phyloP scores from a whole-genome alignment of 2,113 vertebrate species.

The Psittacula cyanocephala region DNA sequence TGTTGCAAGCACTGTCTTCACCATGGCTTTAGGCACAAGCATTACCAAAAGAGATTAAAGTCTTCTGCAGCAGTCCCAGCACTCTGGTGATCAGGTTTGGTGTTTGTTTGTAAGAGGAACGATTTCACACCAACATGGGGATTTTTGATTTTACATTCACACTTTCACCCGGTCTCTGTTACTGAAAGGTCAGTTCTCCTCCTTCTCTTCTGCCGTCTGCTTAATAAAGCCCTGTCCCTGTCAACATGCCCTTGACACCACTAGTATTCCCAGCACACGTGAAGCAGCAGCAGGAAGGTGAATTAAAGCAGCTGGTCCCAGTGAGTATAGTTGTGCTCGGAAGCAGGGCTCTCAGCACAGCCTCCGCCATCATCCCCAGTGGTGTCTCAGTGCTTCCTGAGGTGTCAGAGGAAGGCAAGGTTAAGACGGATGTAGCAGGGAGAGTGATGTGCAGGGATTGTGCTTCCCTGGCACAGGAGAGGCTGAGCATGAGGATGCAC shows the following conservation, averaged over 20 bases:
- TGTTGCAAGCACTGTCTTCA: neutral
- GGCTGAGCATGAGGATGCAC: neutral
- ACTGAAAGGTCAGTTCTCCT: neutral
- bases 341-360: neutral
- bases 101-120: neutral
- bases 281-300: neutral
- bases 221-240: neutral
- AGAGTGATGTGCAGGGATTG: neutral
- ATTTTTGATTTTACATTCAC: neutral
- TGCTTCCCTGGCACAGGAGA: neutral
- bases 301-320: neutral
- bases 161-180: neutral
- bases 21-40: neutral
- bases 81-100: neutral
- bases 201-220: neutral
- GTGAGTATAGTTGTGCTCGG: rapidly evolving
- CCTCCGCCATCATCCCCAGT: rapidly evolving
- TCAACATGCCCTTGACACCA: neutral
- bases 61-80: neutral
- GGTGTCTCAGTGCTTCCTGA: neutral
- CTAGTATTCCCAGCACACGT: neutral
- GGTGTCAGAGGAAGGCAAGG: neutral
- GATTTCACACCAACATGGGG: neutral
- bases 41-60: neutral
- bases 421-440: neutral